phyloP scores from a whole-genome alignment of 2,113 vertebrate species.

The Oncorhynchus masou region DNA sequence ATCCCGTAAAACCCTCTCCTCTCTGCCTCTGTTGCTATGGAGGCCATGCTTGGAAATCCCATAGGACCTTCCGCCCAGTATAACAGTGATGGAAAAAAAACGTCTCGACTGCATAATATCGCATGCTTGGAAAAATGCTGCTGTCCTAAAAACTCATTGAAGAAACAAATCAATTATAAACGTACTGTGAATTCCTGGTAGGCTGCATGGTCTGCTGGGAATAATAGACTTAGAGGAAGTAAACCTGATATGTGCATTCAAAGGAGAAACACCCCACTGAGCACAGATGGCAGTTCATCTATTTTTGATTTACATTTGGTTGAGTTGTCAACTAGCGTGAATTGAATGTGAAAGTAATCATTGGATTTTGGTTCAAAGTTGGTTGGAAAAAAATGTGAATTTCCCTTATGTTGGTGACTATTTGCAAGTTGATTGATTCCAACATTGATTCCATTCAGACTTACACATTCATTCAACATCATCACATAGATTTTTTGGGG shows the following conservation, averaged over 20 bases:
- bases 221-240: background rate
- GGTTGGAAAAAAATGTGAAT: too few species aligned
- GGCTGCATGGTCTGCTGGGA: slow-evolving; percentile 18
- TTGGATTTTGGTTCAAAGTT: too few species aligned
- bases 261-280: background rate
- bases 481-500: too few species aligned
- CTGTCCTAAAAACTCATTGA: slow-evolving; percentile 36
- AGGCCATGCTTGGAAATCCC: slow-evolving; percentile 35
- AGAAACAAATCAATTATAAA: slow-evolving; percentile 30
- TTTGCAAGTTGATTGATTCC: too few species aligned
- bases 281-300: too few species aligned
- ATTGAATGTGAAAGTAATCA: too few species aligned
- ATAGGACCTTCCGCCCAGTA: slow-evolving; percentile 12
- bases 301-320: too few species aligned
- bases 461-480: too few species aligned
- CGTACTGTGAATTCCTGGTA: slow-evolving; percentile 26
- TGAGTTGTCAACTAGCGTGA: too few species aligned
- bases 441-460: too few species aligned
- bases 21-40: slow-evolving; percentile 44
- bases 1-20: slow-evolving; percentile 28
- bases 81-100: background rate
- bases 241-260: background rate
- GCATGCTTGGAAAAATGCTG: slow-evolving; percentile 44
- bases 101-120: slow-evolving; percentile 33
- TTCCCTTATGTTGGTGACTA: too few species aligned